Evolutionary conservation across 2,797 vertebrate genomes (phyloP), one percentile per base, ranked within the genome.

Genomic region (Crotalus adamanteus): DNA sequence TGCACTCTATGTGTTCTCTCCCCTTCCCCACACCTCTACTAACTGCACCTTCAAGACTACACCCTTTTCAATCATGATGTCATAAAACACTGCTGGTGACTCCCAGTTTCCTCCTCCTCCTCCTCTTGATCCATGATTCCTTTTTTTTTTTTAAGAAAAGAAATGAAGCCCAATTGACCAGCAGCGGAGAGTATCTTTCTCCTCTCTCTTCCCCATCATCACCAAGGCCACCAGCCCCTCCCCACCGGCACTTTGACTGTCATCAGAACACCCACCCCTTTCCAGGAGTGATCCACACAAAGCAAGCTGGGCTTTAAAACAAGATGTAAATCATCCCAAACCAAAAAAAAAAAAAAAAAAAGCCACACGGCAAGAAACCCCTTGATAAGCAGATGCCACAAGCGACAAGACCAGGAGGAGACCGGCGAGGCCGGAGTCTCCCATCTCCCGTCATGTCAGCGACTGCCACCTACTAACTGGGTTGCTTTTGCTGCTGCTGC

Each of bases 31-130:
- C 93, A 92, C 88, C 93, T 88, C 42, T 95, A 88, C 28, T 95
- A 95, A 94, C 95, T 97, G 96, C 92, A 95, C 96, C 97, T 96
- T 93, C 95, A 96, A 95, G 95, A 97, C 97, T 97, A 97, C 97
- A 97, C 97, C 97, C 97, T 97, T 97, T 97, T 97, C 97, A 96
- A 97, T 97, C 97, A 97, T 97, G 97, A 97, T 97, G 97, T 97
- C 97, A 97, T 97, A 96, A 97, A 97, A 96, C 96, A 95, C 94
- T 96, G 96, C 96, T 96, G 95, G 96, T 95, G 94, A 96, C 96
- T 96, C 96, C 96, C 92, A 92, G 95, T 92, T 85, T 57, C 65
- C 37, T 37, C 37, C 37, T 37, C 37, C 60, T 88, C 59, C 60
- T 96, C 1, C 93, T 94, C 91, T 42, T 83, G 93, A 94, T 94